Evolutionary conservation across 2,888 invertebrate species (phyloP).

Genomic region (Luperina nickerlii): DNA sequence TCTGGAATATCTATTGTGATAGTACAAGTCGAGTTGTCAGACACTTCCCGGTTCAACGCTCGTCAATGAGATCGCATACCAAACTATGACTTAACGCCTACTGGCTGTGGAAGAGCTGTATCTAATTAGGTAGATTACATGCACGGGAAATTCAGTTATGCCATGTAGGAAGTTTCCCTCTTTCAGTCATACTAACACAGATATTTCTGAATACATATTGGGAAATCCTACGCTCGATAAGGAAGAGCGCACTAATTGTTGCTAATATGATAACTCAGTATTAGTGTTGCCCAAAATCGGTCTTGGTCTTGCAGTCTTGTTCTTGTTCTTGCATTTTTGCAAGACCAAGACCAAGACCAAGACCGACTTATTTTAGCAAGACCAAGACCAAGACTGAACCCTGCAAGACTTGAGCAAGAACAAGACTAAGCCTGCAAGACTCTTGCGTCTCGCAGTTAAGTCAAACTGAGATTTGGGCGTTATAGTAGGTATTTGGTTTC

Average conservation of each 20-base stretch:
- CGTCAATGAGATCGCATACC: constrained; percentile 79
- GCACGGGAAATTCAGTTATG: constrained; percentile 63
- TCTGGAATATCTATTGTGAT: constrained; percentile 71
- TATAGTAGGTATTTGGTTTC: no score
- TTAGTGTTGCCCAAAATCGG: no score
- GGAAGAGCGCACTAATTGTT: constrained; percentile 10
- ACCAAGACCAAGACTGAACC: no score
- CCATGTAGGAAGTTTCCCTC: constrained; percentile 58
- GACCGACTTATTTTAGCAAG: no score
- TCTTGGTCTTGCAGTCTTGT: no score
- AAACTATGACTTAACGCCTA: constrained; percentile 74
- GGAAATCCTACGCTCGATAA: constrained; percentile 44
- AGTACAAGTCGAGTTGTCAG: constrained; percentile 69
- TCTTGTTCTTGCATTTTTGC: no score
- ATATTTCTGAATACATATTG: constrained; percentile 33
- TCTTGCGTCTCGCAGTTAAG: no score
- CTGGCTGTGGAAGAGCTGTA: constrained; percentile 65
- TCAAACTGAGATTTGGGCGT: no score
- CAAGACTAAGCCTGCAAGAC: no score
- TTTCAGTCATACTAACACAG: constrained; percentile 39
- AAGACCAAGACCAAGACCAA: no score
- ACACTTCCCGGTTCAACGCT: constrained; percentile 81
- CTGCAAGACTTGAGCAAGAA: no score
- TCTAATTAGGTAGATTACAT: constrained; percentile 67
- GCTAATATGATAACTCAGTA: constrained; percentile 6